phyloP scores from a whole-genome alignment of 2,888 invertebrate genomes.

The Leptinotarsa tumamoca region DNA sequence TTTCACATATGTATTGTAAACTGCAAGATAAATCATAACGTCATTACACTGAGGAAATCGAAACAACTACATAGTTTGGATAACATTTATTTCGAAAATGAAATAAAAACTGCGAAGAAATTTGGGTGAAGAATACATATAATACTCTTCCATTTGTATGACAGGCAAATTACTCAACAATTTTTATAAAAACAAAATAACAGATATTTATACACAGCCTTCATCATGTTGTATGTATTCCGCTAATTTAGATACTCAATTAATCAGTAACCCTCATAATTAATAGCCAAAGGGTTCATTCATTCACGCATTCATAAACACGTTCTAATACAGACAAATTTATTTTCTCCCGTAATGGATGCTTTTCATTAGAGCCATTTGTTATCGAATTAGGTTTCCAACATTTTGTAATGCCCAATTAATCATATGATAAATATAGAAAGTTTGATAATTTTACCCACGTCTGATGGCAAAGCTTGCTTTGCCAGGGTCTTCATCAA shows the following conservation, averaged over 20 bases:
- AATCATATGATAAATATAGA: conserved; percentile 49
- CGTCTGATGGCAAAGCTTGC: neutral
- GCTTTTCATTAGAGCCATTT: conserved; percentile 46
- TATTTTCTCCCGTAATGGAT: conserved; percentile 42
- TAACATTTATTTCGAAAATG: too few relatives aligned
- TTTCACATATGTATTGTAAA: too few relatives aligned
- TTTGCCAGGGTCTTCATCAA: neutral
- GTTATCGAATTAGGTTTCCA: conserved; percentile 49
- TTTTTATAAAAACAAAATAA: neutral
- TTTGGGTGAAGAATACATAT: too few relatives aligned
- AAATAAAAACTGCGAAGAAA: too few relatives aligned
- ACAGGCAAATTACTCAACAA: neutral
- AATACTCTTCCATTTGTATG: neutral
- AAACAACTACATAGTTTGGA: too few relatives aligned
- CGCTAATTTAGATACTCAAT: conserved; percentile 6
- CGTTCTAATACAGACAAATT: conserved; percentile 44
- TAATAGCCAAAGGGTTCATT: conserved; percentile 36
- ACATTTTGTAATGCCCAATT: conserved; percentile 47
- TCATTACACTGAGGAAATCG: too few relatives aligned
- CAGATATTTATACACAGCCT: neutral
- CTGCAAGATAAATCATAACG: too few relatives aligned
- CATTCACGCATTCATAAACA: conserved; percentile 42
- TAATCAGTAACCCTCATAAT: conserved; percentile 28
- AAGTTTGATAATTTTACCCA: conserved; percentile 13
- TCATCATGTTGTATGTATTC: conserved; percentile 1